Conservation (phyloP, 2,797 vertebrate species). For the Cynodonichthys magdalenae region DNA sequence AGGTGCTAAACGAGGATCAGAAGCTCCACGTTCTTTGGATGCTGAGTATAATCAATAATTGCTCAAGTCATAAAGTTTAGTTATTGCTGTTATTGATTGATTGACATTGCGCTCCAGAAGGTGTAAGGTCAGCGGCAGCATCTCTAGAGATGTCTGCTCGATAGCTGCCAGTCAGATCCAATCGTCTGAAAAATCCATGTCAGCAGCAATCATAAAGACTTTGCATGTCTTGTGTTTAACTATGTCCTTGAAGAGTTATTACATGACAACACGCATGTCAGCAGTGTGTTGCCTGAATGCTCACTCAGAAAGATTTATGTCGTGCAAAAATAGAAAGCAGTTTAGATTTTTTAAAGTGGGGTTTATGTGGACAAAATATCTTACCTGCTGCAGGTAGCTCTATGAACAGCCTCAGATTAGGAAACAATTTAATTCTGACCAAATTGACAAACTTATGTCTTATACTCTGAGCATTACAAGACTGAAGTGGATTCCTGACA, state of each 20-base stretch:
- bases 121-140: constrained; percentile 32
- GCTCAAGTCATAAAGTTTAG: constrained; percentile 46
- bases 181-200: constrained; percentile 20
- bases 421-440: too few relatives aligned
- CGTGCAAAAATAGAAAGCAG: constrained; percentile 2
- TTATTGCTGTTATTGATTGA: constrained; percentile 51
- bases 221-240: constrained; percentile 8
- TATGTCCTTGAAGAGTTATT: neutral
- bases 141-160: constrained; percentile 42
- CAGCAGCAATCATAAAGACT: constrained; percentile 13
- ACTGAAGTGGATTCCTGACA: too few relatives aligned
- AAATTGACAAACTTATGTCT: too few relatives aligned
- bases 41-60: constrained; percentile 42
- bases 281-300: constrained; percentile 1
- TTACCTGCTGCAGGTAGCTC: too few relatives aligned
- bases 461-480: too few relatives aligned
- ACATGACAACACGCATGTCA: neutral
- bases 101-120: constrained; percentile 19
- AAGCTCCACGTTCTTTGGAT: constrained; percentile 16
- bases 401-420: too few relatives aligned
- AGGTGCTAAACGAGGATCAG: constrained; percentile 26
- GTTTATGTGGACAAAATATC: too few relatives aligned
- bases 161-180: constrained; percentile 49
- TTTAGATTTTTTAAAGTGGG: too few relatives aligned
- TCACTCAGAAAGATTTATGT: constrained; percentile 16